Conservation (phyloP, 2,797 vertebrate genomes). For the Taenioides sp. region DNA sequence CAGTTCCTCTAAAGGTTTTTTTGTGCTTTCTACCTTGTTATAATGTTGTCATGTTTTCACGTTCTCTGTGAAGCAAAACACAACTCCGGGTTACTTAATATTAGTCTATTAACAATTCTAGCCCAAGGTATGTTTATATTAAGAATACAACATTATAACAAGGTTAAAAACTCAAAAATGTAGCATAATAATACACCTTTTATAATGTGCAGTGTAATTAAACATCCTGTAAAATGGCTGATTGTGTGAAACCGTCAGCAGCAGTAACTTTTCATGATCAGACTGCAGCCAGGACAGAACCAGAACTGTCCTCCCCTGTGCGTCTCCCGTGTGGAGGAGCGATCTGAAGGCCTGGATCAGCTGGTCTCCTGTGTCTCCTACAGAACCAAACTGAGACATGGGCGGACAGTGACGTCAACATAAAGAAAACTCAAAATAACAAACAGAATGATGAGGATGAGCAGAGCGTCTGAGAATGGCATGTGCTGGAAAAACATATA, state of each 20-base stretch:
- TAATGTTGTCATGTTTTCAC: too few species aligned
- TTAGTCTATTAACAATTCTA: not conserved
- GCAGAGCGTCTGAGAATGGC: conserved; percentile 11
- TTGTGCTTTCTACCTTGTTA: too few species aligned
- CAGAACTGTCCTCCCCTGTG: not conserved
- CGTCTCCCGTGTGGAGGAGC: not conserved
- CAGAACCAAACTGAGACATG: conserved; percentile 41
- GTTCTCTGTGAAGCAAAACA: too few species aligned
- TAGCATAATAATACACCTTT: not conserved
- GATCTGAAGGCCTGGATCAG: too few species aligned
- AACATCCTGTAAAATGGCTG: not conserved
- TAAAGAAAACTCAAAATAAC: conserved; percentile 28
- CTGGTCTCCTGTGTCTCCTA: conserved; percentile 28
- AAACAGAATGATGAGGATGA: conserved; percentile 42
- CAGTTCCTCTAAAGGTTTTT: too few species aligned
- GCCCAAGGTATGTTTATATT: not conserved
- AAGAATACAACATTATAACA: not conserved
- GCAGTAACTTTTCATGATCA: not conserved
- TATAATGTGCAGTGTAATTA: not conserved
- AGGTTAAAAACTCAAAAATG: not conserved
- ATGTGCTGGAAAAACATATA: not conserved
- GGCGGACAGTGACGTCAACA: conserved; percentile 49
- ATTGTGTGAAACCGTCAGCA: not conserved
- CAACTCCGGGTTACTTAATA: too few species aligned
- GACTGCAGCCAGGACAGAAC: not conserved